Percentiles rank a stretch among this genome's conserved stretches.
These are phyloP conservation scores for Dipodomys merriami DNA, from an alignment of 2,113 vertebrate species.

Conservation along the genomic window DNA sequence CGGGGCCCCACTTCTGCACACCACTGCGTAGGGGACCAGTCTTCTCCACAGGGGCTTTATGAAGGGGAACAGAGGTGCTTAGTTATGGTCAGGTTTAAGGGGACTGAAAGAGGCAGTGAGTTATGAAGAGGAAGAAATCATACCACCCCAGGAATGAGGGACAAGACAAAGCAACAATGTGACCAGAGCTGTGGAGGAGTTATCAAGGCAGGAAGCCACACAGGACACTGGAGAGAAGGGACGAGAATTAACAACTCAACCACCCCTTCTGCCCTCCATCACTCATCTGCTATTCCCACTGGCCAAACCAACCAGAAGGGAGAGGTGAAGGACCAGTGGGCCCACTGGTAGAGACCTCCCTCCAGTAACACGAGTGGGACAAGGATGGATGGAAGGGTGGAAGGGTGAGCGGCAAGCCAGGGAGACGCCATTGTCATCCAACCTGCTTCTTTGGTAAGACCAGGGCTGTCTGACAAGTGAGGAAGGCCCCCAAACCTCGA, in stretches of 20 bases:
- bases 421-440: neutral
- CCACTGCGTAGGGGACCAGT: neutral
- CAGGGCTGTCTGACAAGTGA: neutral
- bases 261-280: neutral
- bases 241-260: accelerated
- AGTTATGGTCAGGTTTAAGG: too few species aligned
- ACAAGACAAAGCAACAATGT: neutral
- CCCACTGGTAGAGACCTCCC: neutral
- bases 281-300: neutral
- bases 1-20: neutral
- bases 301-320: neutral
- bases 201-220: neutral
- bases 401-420: neutral
- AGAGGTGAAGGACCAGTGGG: neutral
- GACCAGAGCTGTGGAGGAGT: neutral
- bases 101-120: too few species aligned
- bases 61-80: neutral
- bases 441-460: neutral
- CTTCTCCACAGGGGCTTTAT: neutral
- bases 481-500: neutral
- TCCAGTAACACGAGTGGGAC: neutral
- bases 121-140: neutral
- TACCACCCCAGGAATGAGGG: neutral
- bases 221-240: neutral
- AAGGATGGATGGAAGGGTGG: neutral